Evolutionary conservation across 2,797 vertebrate genomes (phyloP).

Genomic region (Coendou prehensilis): DNA sequence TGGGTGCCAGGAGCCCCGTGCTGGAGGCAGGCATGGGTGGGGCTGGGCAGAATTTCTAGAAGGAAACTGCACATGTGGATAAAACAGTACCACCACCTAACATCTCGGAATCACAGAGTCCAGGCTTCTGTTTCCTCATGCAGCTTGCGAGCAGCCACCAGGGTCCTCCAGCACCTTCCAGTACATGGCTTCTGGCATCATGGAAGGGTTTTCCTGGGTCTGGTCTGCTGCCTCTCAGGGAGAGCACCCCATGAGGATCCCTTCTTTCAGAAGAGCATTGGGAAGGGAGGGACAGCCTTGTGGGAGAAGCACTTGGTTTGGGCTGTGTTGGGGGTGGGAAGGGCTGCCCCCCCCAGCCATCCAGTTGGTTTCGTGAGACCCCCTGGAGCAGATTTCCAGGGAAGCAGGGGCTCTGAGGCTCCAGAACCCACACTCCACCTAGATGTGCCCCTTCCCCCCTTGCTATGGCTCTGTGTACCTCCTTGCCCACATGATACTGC

Average conservation of each 20-base stretch:
- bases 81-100: background rate
- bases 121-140: background rate
- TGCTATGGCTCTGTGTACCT: background rate
- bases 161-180: background rate
- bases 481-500: background rate
- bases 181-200: background rate
- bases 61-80: background rate
- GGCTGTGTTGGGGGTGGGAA: background rate
- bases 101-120: background rate
- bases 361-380: background rate
- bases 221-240: background rate
- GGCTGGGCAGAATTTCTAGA: background rate
- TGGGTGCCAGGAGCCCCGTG: background rate
- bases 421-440: background rate
- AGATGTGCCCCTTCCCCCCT: background rate
- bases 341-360: background rate
- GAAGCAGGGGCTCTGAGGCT: background rate
- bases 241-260: background rate
- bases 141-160: background rate
- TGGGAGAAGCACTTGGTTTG: no score
- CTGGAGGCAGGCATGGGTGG: background rate
- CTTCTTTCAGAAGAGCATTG: background rate
- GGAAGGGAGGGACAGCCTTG: background rate
- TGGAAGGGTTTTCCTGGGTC: background rate
- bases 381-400: background rate